Percentiles rank a stretch among this genome's conserved stretches.
These are phyloP conservation scores for Acrossocheilus fasciatus DNA, from an alignment of 2,797 vertebrate species.

Conservation along the genomic window DNA sequence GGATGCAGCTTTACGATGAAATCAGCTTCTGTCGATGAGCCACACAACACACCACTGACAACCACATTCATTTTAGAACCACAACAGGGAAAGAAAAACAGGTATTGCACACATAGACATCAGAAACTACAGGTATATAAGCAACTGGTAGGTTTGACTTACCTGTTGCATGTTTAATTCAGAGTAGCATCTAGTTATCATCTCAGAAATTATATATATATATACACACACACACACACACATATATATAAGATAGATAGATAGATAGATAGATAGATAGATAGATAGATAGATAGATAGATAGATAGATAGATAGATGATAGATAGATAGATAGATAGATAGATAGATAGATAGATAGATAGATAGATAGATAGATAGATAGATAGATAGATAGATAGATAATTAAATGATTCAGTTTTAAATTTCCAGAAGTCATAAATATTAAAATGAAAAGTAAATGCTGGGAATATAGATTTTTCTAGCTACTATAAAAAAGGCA, in stretches of 20 bases:
- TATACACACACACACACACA: no score
- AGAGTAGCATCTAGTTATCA: neutral
- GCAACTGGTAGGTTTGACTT: neutral
- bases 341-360: no score
- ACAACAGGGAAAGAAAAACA: neutral
- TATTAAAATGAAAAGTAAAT: neutral
- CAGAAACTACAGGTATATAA: neutral
- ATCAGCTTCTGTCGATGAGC: neutral
- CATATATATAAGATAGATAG: no score
- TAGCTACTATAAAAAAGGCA: neutral
- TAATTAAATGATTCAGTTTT: neutral
- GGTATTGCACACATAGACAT: neutral
- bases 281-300: no score
- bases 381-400: no score
- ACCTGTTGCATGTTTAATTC: neutral
- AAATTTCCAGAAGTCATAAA: neutral
- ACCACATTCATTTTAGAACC: conserved; percentile 7
- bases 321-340: no score
- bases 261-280: no score
- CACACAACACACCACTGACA: neutral
- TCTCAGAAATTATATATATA: neutral
- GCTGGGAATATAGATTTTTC: neutral
- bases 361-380: no score
- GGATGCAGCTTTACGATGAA: conserved; percentile 28
- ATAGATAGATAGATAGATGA: no score